Evolutionary conservation across 2,797 vertebrate genomes (phyloP).

Genomic region (Anguilla megastoma): DNA sequence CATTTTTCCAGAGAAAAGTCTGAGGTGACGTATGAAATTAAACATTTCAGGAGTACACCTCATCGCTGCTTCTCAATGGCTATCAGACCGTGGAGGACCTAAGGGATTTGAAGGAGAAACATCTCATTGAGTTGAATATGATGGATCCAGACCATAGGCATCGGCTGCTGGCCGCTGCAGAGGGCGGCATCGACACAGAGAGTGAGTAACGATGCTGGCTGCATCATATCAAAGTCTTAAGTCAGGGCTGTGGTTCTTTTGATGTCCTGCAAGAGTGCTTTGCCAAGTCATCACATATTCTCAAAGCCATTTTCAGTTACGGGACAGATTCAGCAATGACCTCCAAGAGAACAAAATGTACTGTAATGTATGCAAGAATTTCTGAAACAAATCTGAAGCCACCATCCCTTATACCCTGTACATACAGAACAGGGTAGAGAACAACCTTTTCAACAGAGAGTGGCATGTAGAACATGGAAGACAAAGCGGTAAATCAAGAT

Average conservation of each 20-base stretch:
- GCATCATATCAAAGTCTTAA: constrained; percentile 34
- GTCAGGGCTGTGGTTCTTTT: too few species aligned
- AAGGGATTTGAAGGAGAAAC: constrained; percentile 80
- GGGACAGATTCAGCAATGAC: too few species aligned
- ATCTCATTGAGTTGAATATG: constrained; percentile 85
- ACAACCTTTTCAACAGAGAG: background rate
- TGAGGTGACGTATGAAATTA: too few species aligned
- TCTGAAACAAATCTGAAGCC: too few species aligned
- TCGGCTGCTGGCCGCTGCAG: constrained; percentile 77
- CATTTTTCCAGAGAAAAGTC: background rate
- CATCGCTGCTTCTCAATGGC: constrained; percentile 80
- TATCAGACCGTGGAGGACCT: constrained; percentile 87
- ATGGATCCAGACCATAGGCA: constrained; percentile 80
- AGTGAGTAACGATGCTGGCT: constrained; percentile 72
- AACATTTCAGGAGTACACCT: constrained; percentile 74
- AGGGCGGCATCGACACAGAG: constrained; percentile 75
- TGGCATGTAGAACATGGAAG: background rate
- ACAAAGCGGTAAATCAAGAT: background rate
- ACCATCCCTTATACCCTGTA: background rate
- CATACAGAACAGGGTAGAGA: background rate
- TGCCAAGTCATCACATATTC: too few species aligned
- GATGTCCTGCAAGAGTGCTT: too few species aligned
- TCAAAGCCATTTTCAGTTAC: too few species aligned
- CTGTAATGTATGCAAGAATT: too few species aligned
- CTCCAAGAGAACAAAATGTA: too few species aligned